Base-by-base conservation (phyloP, 1,140 invertebrate genomes). In the Hydropsyche tenuis region DNA sequence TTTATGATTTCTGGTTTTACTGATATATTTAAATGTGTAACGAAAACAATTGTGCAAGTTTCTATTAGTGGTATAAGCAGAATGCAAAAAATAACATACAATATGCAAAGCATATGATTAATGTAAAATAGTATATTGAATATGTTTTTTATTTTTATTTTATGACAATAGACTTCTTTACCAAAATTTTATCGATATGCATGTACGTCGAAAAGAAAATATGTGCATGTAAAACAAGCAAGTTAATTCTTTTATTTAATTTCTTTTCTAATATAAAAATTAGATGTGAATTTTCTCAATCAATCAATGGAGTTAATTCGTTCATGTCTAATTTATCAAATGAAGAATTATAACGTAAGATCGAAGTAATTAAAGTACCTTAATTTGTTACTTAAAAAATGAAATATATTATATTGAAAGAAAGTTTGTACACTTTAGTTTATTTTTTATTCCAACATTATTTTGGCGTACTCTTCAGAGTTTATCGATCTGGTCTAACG, bases 361-460 rank as follows among this genome's bases (percentile, higher is more conserved):
- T 18, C 7, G 23, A 60, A 75, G 27, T 37, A 73, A 73, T 14
- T 11, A 69, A 69, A 45, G 72, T 73, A 73, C 48, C 72, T 73
- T 37, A 73, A 73, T 73, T 74, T 77, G 75, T 77, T 77, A 77
- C 73, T 72, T 71, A 68, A 72, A 66, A 70, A 48, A 70, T 30
- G 72, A 63, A 65, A 76, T 73, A 71, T 76, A 53, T 53, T 53
- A 76, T 76, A 71, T 76, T 76, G 48, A 68, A 73, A 73, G 45
- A 75, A 68, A 48, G 48, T 64, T 69, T 75, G 53, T 75, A 22
- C 63, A 70, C 42, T 20, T 69, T 71, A 73, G 53, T 73, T 77
- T 77, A 74, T 77, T 74, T 74, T 74, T 56, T 77, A 77, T 77
- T 77, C 60, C 76, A 77, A 77, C 76, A 77, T 77, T 77, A 75